Evolutionary conservation across 2,797 vertebrate species (phyloP).

Genomic region (Triplophysa yarkandensis): DNA sequence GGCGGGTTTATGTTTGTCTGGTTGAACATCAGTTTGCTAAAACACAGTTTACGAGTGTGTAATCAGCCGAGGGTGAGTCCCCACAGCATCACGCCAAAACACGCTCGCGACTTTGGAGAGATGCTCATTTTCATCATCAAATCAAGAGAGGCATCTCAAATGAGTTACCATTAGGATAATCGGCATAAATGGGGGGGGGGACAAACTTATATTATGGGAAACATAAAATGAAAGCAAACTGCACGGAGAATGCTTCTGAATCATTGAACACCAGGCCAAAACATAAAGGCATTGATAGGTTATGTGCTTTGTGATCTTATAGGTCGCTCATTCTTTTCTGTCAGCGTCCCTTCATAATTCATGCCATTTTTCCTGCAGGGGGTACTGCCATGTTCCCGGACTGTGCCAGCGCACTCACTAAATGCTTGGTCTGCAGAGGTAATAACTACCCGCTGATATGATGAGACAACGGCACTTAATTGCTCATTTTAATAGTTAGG

Average conservation of each 20-base stretch:
- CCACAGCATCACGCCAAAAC: constrained; percentile 10
- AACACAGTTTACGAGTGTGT: constrained; percentile 13
- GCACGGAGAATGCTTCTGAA: background rate
- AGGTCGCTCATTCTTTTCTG: constrained; percentile 32
- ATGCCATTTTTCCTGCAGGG: constrained; percentile 10
- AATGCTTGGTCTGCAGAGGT: constrained; percentile 46
- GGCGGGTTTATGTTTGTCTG: constrained; percentile 29
- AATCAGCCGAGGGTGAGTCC: constrained; percentile 25
- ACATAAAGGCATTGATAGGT: constrained; percentile 28
- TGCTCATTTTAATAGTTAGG: constrained; percentile 64
- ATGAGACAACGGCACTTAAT: constrained; percentile 68
- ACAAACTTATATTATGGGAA: constrained; percentile 25
- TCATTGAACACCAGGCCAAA: constrained; percentile 25
- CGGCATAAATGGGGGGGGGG: constrained; percentile 35
- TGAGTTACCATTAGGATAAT: constrained; percentile 42
- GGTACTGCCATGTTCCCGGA: background rate
- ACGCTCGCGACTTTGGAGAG: constrained; percentile 15
- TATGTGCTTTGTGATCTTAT: constrained; percentile 22
- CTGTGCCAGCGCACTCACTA: constrained; percentile 52
- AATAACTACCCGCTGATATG: constrained; percentile 54
- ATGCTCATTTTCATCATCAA: constrained; percentile 38
- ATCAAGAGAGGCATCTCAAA: constrained; percentile 30
- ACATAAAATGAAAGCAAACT: background rate
- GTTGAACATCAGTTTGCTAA: constrained; percentile 40
- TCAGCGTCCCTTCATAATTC: constrained; percentile 44